Percentiles rank a stretch among this genome's conserved stretches.
These are phyloP conservation scores for Heliocidaris tuberculata DNA, from an alignment of 35 echinoderm and acorn worm genomes.

Conservation along the genomic window DNA sequence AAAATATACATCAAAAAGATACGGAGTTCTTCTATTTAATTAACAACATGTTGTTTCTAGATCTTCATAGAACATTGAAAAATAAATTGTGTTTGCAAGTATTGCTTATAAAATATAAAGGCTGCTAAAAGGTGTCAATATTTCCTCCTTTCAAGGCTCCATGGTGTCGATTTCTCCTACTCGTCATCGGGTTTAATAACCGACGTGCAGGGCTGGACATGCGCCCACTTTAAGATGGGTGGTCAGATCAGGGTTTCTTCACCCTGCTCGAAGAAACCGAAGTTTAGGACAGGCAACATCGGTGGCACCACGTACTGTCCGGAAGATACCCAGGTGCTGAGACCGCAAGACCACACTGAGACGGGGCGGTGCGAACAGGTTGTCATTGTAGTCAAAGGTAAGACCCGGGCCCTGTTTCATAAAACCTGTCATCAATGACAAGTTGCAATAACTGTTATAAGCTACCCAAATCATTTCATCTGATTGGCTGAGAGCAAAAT, in stretches of 20 bases:
- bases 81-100: too few relatives aligned
- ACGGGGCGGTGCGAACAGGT: conserved; percentile 15
- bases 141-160: background rate
- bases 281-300: background rate
- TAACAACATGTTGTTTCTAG: too few relatives aligned
- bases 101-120: too few relatives aligned
- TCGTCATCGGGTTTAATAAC: background rate
- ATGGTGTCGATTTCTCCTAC: conserved; percentile 32
- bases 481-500: too few relatives aligned
- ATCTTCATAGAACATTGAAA: too few relatives aligned
- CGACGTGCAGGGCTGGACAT: background rate
- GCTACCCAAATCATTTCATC: too few relatives aligned
- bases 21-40: too few relatives aligned
- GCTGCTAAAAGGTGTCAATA: too few relatives aligned
- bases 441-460: too few relatives aligned
- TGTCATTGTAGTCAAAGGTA: conserved; percentile 32
- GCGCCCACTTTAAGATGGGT: conserved; percentile 34
- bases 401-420: background rate
- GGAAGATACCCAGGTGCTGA: background rate
- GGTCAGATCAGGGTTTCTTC: conserved; percentile 34
- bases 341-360: background rate
- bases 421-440: too few relatives aligned
- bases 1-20: too few relatives aligned
- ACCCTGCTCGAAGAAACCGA: conserved; percentile 36
- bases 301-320: conserved; percentile 30